A percentile compares a stretch with the other conserved stretches of the same genome.
Evolutionary conservation across 1,140 invertebrate species (phyloP).

Genomic region (Drosophila ironensis): DNA sequence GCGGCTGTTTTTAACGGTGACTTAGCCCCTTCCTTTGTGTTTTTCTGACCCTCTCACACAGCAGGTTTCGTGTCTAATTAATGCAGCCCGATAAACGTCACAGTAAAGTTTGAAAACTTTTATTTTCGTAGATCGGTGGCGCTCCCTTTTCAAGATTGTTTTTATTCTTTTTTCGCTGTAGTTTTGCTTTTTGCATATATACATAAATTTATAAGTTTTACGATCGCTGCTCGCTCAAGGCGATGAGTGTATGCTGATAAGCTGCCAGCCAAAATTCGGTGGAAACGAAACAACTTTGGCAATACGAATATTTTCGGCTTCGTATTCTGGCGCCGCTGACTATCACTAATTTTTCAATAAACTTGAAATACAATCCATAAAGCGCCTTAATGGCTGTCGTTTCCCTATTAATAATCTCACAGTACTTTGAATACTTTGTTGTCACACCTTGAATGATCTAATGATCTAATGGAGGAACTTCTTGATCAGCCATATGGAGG

Average conservation of each 20-base stretch:
- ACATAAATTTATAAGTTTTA: conserved; percentile 68
- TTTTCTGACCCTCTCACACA: conserved; percentile 25
- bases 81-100: conserved; percentile 51
- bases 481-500: conserved; percentile 33
- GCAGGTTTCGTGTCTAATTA: conserved; percentile 70
- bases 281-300: conserved; percentile 29
- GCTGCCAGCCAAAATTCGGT: conserved; percentile 11
- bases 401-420: conserved; percentile 1
- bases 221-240: conserved; percentile 5
- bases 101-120: conserved; percentile 17
- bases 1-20: background rate
- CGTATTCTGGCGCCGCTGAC: conserved; percentile 22
- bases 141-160: conserved; percentile 49
- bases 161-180: conserved; percentile 10
- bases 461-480: conserved; percentile 41
- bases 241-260: conserved; percentile 59
- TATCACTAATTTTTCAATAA: conserved; percentile 38
- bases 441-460: conserved; percentile 60
- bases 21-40: conserved; percentile 2
- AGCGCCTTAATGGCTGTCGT: conserved; percentile 25
- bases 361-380: conserved; percentile 46
- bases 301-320: no score
- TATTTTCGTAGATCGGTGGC: conserved; percentile 37
- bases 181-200: conserved; percentile 64
- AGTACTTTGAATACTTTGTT: conserved; percentile 4